A percentile compares a stretch with the other conserved stretches of the same genome.
Evolutionary conservation across 2,888 invertebrate genomes (phyloP).

Genomic region (Ochropacha duplaris): DNA sequence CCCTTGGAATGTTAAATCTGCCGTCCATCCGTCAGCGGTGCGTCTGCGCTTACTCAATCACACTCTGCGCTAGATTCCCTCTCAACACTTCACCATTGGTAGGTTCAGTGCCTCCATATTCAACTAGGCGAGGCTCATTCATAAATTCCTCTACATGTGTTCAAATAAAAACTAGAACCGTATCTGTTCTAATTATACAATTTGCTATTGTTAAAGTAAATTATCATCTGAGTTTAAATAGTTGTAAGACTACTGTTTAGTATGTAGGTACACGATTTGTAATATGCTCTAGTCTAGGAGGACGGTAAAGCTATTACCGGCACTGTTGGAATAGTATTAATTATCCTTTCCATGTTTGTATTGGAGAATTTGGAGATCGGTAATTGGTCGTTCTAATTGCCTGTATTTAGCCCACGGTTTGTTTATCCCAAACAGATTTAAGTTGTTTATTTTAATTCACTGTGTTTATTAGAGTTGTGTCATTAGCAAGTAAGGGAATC

Average conservation of each 20-base stretch:
- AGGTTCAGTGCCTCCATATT: neutral
- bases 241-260: neutral
- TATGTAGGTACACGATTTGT: neutral
- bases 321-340: neutral
- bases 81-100: neutral
- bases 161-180: neutral
- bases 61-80: neutral
- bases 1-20: constrained; percentile 20
- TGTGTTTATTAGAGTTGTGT: neutral
- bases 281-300: neutral
- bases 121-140: neutral
- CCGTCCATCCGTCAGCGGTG: constrained; percentile 24
- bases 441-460: neutral
- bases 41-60: constrained; percentile 17
- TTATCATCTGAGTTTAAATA: neutral
- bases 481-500: neutral
- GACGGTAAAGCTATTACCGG: neutral
- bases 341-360: neutral
- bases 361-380: neutral
- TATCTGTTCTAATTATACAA: neutral
- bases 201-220: neutral
- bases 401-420: neutral
- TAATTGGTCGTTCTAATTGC: neutral
- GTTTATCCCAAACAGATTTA: neutral
- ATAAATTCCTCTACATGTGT: neutral